Conservation (phyloP, 2,113 vertebrate species). For the Mustela lutreola region DNA sequence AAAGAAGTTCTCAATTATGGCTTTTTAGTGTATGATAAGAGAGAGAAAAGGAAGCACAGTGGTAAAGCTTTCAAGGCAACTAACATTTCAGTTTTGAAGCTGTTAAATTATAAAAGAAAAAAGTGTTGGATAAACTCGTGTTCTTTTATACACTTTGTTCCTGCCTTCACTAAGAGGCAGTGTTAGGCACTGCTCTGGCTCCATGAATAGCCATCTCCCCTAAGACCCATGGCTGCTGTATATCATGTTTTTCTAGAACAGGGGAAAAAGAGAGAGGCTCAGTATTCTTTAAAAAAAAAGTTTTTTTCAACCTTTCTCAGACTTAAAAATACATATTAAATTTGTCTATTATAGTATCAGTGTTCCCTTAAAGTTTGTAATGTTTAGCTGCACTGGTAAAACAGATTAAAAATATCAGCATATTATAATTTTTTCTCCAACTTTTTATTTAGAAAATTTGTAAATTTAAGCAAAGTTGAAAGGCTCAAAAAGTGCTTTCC, state of each 20-base stretch:
- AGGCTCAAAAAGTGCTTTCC: not conserved
- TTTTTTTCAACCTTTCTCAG: not conserved
- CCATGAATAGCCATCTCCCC: not conserved
- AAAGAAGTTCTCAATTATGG: not conserved
- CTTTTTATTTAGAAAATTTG: slow-evolving; percentile 14
- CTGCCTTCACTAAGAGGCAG: not conserved
- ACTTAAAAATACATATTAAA: not conserved
- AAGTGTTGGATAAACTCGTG: not conserved
- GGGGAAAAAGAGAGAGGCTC: not conserved
- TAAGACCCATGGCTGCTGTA: not conserved
- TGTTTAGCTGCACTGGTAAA: not conserved
- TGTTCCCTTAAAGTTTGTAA: not conserved
- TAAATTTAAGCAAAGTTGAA: slow-evolving; percentile 3
- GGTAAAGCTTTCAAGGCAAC: slow-evolving; percentile 4
- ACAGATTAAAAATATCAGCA: not conserved
- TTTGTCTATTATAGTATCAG: not conserved
- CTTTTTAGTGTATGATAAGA: slow-evolving; percentile 15
- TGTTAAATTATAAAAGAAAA: slow-evolving; percentile 38
- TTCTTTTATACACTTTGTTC: slow-evolving; percentile 20
- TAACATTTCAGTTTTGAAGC: slow-evolving; percentile 26
- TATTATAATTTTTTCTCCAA: not conserved
- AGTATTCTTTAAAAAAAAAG: not conserved
- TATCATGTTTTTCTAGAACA: not conserved
- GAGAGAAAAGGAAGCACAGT: slow-evolving; percentile 17
- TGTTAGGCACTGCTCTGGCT: not conserved